Conservation (phyloP, 2,113 vertebrate species). For the Oncorhynchus tshawytscha region DNA sequence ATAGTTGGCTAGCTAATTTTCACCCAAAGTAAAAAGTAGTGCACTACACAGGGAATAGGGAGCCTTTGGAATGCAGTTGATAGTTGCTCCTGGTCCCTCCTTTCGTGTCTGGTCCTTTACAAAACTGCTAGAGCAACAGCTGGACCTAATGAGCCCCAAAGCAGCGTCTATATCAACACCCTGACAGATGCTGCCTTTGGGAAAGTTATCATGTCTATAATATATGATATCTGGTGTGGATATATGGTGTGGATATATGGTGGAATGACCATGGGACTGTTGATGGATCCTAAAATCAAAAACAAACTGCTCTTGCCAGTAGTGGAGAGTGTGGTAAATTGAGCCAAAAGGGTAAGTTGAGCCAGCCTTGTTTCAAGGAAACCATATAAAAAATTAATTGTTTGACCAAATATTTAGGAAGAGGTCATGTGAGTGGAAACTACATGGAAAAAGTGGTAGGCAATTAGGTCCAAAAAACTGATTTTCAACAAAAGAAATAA, state of each 20-base stretch:
- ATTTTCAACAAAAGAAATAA: no score
- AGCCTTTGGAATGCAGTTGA: no score
- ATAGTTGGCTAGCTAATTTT: not conserved
- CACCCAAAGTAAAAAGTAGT: not conserved
- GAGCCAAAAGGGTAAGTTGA: no score
- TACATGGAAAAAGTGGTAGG: no score
- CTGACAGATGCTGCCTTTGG: not conserved
- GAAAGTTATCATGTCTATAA: not conserved
- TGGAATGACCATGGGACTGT: no score
- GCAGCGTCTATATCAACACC: not conserved
- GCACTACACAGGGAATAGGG: not conserved
- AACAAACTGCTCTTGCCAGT: no score
- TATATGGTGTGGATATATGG: not conserved
- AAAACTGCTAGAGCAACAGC: not conserved
- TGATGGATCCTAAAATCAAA: no score
- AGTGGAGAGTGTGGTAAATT: not conserved
- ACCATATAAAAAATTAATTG: no score
- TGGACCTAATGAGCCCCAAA: not conserved
- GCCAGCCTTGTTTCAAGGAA: no score
- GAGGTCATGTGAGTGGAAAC: no score
- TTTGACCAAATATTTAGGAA: no score
- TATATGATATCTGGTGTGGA: not conserved
- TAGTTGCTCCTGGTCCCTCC: not conserved
- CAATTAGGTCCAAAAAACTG: not conserved
- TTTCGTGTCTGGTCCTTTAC: not conserved